A percentile compares a stretch with the other conserved stretches of the same genome.
Evolutionary conservation across 2,113 vertebrate genomes (phyloP).

Genomic region (Herpetotheres cachinnans): DNA sequence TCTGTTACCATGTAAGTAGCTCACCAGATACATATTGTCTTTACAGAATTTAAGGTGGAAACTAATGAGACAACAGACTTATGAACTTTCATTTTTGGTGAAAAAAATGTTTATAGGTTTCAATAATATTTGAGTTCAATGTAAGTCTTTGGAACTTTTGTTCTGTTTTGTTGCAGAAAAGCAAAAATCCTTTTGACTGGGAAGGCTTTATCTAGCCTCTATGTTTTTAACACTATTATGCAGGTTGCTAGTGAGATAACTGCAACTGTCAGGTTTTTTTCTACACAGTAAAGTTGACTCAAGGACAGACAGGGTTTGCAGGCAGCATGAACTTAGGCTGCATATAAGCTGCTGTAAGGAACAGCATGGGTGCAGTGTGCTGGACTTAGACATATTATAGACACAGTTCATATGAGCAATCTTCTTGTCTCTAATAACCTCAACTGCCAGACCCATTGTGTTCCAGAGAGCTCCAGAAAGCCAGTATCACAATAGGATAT

Average conservation of each 20-base stretch:
- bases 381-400: not conserved
- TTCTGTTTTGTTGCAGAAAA: not conserved
- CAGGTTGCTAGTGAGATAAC: slow-evolving; percentile 8
- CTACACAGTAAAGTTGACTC: not conserved
- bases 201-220: not conserved
- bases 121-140: not conserved
- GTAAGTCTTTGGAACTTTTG: not conserved
- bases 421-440: not conserved
- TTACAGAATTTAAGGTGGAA: not conserved
- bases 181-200: not conserved
- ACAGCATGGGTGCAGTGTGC: not conserved
- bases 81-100: not conserved
- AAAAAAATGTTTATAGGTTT: not conserved
- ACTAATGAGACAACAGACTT: not conserved
- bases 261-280: not conserved
- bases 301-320: not conserved
- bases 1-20: not conserved
- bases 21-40: not conserved
- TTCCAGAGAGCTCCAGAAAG: not conserved
- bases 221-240: not conserved
- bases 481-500: not conserved
- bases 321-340: not conserved
- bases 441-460: not conserved
- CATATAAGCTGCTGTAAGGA: not conserved
- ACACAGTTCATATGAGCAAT: not conserved